Evolutionary conservation across 2,797 vertebrate genomes (phyloP), one percentile per base, ranked within the genome.

Genomic region (Selene dorsalis): DNA sequence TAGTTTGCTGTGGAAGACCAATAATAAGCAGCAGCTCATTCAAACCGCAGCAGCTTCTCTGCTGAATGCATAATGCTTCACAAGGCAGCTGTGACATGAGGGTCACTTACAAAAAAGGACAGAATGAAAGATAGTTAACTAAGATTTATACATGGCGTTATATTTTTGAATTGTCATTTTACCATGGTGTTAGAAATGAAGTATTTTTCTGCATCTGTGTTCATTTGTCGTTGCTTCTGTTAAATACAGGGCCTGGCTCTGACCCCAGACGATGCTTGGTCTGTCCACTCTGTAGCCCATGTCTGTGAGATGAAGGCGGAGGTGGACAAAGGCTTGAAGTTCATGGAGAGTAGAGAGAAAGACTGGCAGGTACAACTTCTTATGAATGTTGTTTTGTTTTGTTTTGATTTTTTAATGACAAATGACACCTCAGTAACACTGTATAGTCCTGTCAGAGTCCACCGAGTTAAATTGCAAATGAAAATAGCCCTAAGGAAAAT

Each of bases 291-390:
- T 0, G 13, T 98, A 0, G 97, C 98, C 32, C 98, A 99, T 0
- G 45, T 98, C 26, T 93, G 95, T 28, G 98, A 99, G 92, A 98
- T 99, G 98, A 96, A 86, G 75, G 96, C 95, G 0, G 96, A 97
- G 60, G 24, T 97, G 87, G 91, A 96, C 79, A 94, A 94, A 4
- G 97, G 97, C 1, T 56, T 98, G 78, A 92, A 93, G 64, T 98
- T 98, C 83, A 96, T 99, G 97, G 90, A 94, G 86, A 82, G 77
- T 41, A 95, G 94, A 0, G 98, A 99, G 87, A 88, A 88, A 67
- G 93, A 97, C 85, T 99, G 98, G 98, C 94, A 95, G 96, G 98
- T 98, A 89, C 18, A 12, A 0, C 0, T 52, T 9, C 3, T 48
- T 16, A 6, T 5, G 2, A 3, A 4, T 13, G 14, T 55, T 35